phyloP scores from a whole-genome alignment of 2,888 invertebrate species.

The Cantharis rufa region DNA sequence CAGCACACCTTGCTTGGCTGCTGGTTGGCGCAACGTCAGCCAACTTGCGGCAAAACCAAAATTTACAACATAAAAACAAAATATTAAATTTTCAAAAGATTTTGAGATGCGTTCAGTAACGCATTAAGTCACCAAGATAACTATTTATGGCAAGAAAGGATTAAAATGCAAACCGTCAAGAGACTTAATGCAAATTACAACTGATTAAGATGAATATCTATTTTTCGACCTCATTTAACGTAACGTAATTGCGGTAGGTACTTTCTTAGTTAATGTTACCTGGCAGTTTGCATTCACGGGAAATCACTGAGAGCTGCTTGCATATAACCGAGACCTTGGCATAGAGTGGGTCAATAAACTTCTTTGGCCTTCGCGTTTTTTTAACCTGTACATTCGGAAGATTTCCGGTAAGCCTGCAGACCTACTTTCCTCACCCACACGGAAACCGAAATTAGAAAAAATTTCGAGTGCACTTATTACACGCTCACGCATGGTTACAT shows the following conservation, averaged over 20 bases:
- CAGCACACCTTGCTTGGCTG: too few relatives aligned
- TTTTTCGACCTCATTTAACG: conserved; percentile 19
- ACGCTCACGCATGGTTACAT: not conserved
- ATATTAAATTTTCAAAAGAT: too few relatives aligned
- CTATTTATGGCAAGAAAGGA: not conserved
- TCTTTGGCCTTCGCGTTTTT: conserved; percentile 35
- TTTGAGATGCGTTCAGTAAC: too few relatives aligned
- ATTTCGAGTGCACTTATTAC: not conserved
- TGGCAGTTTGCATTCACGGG: conserved; percentile 14
- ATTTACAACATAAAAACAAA: too few relatives aligned
- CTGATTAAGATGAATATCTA: conserved; percentile 13
- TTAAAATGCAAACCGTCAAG: not conserved
- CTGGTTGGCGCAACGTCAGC: too few relatives aligned
- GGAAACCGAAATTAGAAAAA: conserved; percentile 14
- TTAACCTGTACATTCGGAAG: conserved; percentile 28
- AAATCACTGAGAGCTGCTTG: not conserved
- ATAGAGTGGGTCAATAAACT: conserved; percentile 34
- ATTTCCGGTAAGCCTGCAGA: conserved; percentile 38
- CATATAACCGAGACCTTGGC: conserved; percentile 25
- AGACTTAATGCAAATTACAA: conserved; percentile 6
- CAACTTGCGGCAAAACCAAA: too few relatives aligned
- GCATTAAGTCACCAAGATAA: too few relatives aligned
- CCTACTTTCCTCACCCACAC: conserved; percentile 36
- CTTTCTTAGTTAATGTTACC: conserved; percentile 1
- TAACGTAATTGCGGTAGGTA: conserved; percentile 19